phyloP scores from a whole-genome alignment of 2,888 invertebrate genomes.

The Syrphus vitripennis region DNA sequence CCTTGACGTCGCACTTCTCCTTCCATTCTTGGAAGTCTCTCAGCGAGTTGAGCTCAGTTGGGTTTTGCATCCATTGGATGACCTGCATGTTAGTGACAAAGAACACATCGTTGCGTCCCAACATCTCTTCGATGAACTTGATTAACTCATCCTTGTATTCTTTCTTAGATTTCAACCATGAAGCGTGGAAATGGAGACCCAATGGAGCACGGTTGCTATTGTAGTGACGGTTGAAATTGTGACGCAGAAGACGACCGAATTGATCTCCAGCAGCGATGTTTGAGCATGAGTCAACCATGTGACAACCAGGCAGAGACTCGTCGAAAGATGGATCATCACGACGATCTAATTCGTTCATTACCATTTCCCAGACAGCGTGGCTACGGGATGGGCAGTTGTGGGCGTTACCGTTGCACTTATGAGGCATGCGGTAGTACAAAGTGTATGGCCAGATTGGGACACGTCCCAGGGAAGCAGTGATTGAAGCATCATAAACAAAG shows the following conservation, averaged over 20 bases:
- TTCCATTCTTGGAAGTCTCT: slow-evolving; percentile 98
- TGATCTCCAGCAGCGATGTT: slow-evolving; percentile 96
- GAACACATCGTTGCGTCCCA: slow-evolving; percentile 93
- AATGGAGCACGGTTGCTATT: slow-evolving; percentile 96
- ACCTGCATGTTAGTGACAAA: slow-evolving; percentile 95
- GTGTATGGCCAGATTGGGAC: slow-evolving; percentile 99
- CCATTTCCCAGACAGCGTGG: slow-evolving; percentile 98
- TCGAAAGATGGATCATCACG: slow-evolving; percentile 97
- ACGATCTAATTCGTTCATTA: slow-evolving; percentile 96
- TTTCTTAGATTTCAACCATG: slow-evolving; percentile 96
- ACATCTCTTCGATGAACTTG: slow-evolving; percentile 96
- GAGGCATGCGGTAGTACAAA: slow-evolving; percentile 97
- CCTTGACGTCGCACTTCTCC: slow-evolving; percentile 96
- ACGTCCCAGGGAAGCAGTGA: slow-evolving; percentile 93
- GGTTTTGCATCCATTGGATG: slow-evolving; percentile 98
- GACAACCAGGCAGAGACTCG: slow-evolving; percentile 95
- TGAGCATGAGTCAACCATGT: slow-evolving; percentile 96
- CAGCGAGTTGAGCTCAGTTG: slow-evolving; percentile 91
- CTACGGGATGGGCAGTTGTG: slow-evolving; percentile 95
- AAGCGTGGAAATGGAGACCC: slow-evolving; percentile 96
- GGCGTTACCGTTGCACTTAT: slow-evolving; percentile 96
- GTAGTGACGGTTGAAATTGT: slow-evolving; percentile 97
- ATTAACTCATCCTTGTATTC: slow-evolving; percentile 95
- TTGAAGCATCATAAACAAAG: slow-evolving; percentile 96
- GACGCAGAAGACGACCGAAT: slow-evolving; percentile 92